These are phyloP conservation scores for Habropoda laboriosa DNA, from an alignment of 1,140 invertebrate species.

Conservation along the genomic window DNA sequence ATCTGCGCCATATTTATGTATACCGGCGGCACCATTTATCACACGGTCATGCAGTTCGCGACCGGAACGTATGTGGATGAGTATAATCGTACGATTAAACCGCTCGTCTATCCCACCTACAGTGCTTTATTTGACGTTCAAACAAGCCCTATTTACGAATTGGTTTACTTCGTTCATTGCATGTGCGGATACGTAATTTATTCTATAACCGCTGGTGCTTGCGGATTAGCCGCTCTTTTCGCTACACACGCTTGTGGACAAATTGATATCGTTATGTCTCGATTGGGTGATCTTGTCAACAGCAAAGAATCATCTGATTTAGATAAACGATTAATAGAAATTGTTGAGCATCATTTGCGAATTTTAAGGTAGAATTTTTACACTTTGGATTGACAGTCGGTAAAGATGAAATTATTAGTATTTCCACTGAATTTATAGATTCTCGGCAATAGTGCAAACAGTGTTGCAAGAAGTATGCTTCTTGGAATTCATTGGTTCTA, in stretches of 20 bases:
- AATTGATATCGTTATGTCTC: slow-evolving; percentile 55
- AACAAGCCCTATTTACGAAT: slow-evolving; percentile 50
- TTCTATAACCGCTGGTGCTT: slow-evolving; percentile 31
- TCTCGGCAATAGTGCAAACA: slow-evolving; percentile 55
- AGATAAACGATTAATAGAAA: slow-evolving; percentile 24
- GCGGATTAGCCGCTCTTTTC: slow-evolving; percentile 57
- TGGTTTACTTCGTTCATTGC: slow-evolving; percentile 51
- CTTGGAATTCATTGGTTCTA: slow-evolving; percentile 66
- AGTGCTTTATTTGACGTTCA: slow-evolving; percentile 32
- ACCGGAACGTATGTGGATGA: slow-evolving; percentile 13
- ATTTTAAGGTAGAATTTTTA: slow-evolving; percentile 34
- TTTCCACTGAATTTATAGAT: slow-evolving; percentile 56
- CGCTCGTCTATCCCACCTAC: slow-evolving; percentile 57
- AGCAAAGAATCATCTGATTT: neutral
- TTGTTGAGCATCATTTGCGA: slow-evolving; percentile 49
- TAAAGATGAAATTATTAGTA: too few species aligned
- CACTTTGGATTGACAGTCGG: too few species aligned
- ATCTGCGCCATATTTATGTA: slow-evolving; percentile 56
- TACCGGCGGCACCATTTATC: slow-evolving; percentile 41
- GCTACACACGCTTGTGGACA: slow-evolving; percentile 56
- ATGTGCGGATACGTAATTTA: slow-evolving; percentile 46
- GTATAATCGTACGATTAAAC: slow-evolving; percentile 47
- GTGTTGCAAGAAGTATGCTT: slow-evolving; percentile 65
- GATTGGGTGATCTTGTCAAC: slow-evolving; percentile 42
- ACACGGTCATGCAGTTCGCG: slow-evolving; percentile 25